phyloP scores from a whole-genome alignment of 2,888 invertebrate species.

The Galerucella nymphaeae region DNA sequence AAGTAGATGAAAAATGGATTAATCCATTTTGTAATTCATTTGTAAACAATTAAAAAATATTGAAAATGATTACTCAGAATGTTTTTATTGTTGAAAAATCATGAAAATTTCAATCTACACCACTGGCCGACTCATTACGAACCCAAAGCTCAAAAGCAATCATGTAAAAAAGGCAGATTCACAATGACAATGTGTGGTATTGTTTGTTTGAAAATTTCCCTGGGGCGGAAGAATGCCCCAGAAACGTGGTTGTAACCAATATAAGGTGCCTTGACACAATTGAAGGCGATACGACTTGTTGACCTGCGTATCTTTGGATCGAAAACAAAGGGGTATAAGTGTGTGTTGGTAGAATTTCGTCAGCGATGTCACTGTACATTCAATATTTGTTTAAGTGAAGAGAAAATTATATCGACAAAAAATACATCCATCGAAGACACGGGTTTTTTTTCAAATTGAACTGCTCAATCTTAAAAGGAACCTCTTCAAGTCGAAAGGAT shows the following conservation, averaged over 20 bases:
- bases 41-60: too few relatives aligned
- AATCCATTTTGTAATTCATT: too few relatives aligned
- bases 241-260: background rate
- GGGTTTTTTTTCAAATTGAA: too few relatives aligned
- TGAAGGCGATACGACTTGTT: background rate
- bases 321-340: background rate
- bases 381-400: background rate
- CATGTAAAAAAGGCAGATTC: slow-evolving; percentile 12
- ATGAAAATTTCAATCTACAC: background rate
- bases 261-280: slow-evolving; percentile 9
- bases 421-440: too few relatives aligned
- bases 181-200: slow-evolving; percentile 3
- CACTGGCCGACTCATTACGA: background rate
- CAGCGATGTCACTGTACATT: background rate
- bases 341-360: background rate
- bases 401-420: background rate
- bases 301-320: slow-evolving; percentile 1
- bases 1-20: too few relatives aligned
- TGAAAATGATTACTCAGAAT: too few relatives aligned
- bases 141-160: background rate
- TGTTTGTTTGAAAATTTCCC: slow-evolving; percentile 1
- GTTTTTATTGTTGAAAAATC: background rate
- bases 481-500: too few relatives aligned
- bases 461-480: too few relatives aligned
- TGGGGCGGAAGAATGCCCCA: background rate